Base-by-base conservation (phyloP, 1,140 invertebrate species). In the Cecropterus lyciades region DNA sequence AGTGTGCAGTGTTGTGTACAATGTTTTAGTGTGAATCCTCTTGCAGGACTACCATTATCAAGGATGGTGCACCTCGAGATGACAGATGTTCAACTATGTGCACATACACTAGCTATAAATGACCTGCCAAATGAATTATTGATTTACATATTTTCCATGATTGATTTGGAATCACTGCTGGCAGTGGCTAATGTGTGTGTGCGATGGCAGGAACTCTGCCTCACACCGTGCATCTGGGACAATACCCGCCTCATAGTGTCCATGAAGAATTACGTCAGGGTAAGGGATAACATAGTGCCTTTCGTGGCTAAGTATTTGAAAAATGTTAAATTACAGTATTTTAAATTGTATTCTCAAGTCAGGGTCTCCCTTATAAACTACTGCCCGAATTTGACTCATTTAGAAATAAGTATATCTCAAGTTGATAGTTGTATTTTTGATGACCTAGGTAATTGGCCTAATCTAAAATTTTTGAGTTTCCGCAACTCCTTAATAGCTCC, bases 381-480 rank as follows among this genome's bases (percentile, higher is more conserved):
- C 69, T 93, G 92, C 62, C 92, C 92, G 37, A 93, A 93, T 77
- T 79, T 93, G 66, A 93, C 91, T 72, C 86, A 92, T 74, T 75
- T 93, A 87, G 92, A 93, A 87, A 93, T 93, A 84, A 92, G 90
- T 66, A 92, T 93, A 86, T 93, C 92, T 62, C 89, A 92, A 81
- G 91, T 93, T 62, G 90, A 92, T 69, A 87, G 86, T 67, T 90
- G 85, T 82, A 93, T 93, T 66, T 92, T 93, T 82, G 87, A 92
- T 78, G 92, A 93, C 77, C 74, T 93, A 40, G 82, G 84, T 37
- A 65, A 86, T 65, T 92, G 92, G 92, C 92, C 92, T 33, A 88
- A 92, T 70, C 79, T 93, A 48, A 91, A 92, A 70, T 92, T 92
- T 75, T 80, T 93, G 65, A 93, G 92, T 74, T 93, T 93, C 69